Conservation (phyloP, 2,888 invertebrate species). For the Itoplectis maculator region DNA sequence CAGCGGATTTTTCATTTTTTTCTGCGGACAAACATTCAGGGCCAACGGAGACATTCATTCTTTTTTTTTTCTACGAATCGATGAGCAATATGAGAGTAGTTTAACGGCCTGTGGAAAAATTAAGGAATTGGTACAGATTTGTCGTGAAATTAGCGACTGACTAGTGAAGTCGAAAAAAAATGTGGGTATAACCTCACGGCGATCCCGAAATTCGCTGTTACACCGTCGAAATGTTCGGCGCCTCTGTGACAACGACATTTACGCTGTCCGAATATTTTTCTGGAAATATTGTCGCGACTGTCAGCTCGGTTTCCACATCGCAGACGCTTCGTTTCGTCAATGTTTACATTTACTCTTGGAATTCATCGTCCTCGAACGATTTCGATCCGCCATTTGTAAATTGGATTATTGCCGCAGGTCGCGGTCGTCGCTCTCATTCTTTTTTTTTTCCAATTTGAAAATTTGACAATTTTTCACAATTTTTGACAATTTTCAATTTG, state of each 20-base stretch:
- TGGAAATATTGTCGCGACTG: neutral
- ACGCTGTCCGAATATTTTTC: neutral
- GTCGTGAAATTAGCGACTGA: neutral
- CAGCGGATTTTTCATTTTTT: neutral
- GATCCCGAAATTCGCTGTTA: neutral
- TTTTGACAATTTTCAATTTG: neutral
- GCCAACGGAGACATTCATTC: conserved; percentile 7
- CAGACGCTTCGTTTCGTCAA: neutral
- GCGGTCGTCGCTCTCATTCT: neutral
- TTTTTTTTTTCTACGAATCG: neutral
- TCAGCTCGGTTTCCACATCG: neutral
- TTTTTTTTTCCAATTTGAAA: neutral
- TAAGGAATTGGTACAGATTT: neutral
- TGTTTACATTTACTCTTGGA: neutral
- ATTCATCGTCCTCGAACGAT: neutral
- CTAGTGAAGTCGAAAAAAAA: neutral
- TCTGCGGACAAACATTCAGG: neutral
- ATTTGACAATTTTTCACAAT: too few relatives aligned
- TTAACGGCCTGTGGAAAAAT: neutral
- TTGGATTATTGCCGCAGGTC: neutral
- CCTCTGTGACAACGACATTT: conserved; percentile 2
- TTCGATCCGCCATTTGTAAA: conserved; percentile 21
- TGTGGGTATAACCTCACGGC: conserved; percentile 23
- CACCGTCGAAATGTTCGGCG: neutral
- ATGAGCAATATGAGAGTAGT: neutral